Evolutionary conservation across 2,113 vertebrate species (phyloP).

Genomic region (Tretioscincus oriximinensis): DNA sequence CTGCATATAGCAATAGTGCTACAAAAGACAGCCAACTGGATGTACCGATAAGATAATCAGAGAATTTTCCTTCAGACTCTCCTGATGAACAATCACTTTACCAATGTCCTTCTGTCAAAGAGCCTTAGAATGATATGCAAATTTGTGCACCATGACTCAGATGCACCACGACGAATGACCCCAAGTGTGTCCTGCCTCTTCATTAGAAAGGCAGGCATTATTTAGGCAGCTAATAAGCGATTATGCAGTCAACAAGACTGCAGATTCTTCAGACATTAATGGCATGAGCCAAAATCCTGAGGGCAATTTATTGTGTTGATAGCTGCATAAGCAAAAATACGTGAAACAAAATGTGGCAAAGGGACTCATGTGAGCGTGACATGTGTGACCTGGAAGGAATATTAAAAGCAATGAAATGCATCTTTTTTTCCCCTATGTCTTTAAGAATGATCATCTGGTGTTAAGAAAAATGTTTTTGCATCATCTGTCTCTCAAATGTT

Average conservation of each 20-base stretch:
- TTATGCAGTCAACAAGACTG: background rate
- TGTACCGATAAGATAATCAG: too few relatives aligned
- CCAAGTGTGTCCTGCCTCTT: too few relatives aligned
- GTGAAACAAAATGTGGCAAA: constrained; percentile 8
- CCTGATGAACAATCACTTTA: too few relatives aligned
- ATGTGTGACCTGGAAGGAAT: accelerated
- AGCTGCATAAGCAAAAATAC: background rate
- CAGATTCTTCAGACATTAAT: background rate
- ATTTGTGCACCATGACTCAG: accelerated
- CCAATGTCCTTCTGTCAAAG: too few relatives aligned
- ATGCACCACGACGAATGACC: too few relatives aligned
- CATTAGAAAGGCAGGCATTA: background rate
- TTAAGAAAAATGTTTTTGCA: background rate
- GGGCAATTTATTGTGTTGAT: background rate
- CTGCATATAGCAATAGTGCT: too few relatives aligned
- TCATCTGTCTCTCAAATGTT: background rate
- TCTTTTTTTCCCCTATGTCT: constrained; percentile 29
- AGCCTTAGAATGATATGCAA: background rate
- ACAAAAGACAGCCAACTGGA: too few relatives aligned
- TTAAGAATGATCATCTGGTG: background rate
- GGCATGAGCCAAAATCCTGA: background rate
- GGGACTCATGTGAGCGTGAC: background rate
- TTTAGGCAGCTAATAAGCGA: background rate
- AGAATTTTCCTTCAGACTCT: too few relatives aligned
- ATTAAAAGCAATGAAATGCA: constrained; percentile 37